Evolutionary conservation across 2,797 vertebrate genomes (phyloP).

Genomic region (Anguilla obscura): DNA sequence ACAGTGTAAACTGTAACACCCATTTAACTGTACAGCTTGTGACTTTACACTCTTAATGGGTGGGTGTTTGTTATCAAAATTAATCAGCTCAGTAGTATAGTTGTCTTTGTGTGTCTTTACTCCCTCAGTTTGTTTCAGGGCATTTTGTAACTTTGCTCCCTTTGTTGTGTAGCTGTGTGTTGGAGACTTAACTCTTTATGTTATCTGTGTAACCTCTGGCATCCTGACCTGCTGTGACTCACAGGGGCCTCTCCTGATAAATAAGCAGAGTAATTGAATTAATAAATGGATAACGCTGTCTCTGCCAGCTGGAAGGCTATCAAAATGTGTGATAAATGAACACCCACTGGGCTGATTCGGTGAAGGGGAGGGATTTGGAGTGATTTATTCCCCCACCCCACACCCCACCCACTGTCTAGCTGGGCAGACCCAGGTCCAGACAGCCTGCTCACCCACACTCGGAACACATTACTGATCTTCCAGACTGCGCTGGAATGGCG

Average conservation of each 20-base stretch:
- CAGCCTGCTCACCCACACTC: constrained; percentile 52
- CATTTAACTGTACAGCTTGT: background rate
- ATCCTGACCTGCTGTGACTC: constrained; percentile 65
- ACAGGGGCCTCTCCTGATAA: constrained; percentile 68
- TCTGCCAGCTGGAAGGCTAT: constrained; percentile 78
- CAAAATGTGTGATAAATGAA: constrained; percentile 82
- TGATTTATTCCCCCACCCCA: constrained; percentile 57
- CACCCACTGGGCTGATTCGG: constrained; percentile 67
- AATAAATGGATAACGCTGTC: constrained; percentile 78
- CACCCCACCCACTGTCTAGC: constrained; percentile 64
- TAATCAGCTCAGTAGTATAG: background rate
- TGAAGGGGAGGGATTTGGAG: constrained; percentile 61
- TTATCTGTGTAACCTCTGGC: constrained; percentile 36
- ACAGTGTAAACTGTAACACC: background rate
- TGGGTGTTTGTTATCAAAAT: background rate
- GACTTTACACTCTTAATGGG: background rate
- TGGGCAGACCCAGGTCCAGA: constrained; percentile 57
- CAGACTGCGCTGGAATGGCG: constrained; percentile 48
- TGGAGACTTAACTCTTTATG: background rate
- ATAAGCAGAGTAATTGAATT: constrained; percentile 83
- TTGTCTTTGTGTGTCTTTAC: background rate
- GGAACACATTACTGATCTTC: constrained; percentile 63
- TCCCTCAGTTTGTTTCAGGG: background rate
- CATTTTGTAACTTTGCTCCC: background rate
- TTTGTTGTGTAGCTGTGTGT: constrained; percentile 8